Evolutionary conservation across 2,797 vertebrate species (phyloP).

Genomic region (Esox masquinongy): DNA sequence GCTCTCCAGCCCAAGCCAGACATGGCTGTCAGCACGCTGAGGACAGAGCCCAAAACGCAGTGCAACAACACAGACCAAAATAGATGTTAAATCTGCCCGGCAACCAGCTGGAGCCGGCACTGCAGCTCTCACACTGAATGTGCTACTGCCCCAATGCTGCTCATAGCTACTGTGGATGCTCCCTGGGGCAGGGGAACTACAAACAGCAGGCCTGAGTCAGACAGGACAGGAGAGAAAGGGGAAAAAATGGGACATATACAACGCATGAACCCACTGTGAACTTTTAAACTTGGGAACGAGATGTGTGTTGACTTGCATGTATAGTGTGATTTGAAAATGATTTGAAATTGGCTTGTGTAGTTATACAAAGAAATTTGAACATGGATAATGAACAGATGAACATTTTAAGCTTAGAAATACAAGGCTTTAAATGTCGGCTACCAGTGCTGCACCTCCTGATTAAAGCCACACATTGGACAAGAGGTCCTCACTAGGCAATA

Average conservation of each 20-base stretch:
- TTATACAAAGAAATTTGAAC: not conserved
- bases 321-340: not conserved
- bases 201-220: not conserved
- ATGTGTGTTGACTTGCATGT: not conserved
- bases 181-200: not conserved
- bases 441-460: conserved; percentile 29
- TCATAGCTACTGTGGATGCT: no score
- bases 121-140: conserved; percentile 33
- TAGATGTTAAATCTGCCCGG: conserved; percentile 52
- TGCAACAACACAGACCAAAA: conserved; percentile 35
- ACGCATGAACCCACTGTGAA: not conserved
- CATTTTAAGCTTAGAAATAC: not conserved
- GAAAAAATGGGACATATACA: not conserved
- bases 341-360: not conserved
- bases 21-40: conserved; percentile 42
- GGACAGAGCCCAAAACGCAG: conserved; percentile 29
- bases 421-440: conserved; percentile 15
- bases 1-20: conserved; percentile 22
- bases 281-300: not conserved
- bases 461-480: conserved; percentile 11
- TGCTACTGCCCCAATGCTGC: conserved; percentile 1
- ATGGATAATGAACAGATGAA: not conserved
- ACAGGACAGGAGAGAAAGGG: not conserved
- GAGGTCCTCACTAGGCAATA: not conserved
- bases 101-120: conserved; percentile 39